Base-by-base conservation (phyloP, 2,888 invertebrate species). In the Antitype chi region DNA sequence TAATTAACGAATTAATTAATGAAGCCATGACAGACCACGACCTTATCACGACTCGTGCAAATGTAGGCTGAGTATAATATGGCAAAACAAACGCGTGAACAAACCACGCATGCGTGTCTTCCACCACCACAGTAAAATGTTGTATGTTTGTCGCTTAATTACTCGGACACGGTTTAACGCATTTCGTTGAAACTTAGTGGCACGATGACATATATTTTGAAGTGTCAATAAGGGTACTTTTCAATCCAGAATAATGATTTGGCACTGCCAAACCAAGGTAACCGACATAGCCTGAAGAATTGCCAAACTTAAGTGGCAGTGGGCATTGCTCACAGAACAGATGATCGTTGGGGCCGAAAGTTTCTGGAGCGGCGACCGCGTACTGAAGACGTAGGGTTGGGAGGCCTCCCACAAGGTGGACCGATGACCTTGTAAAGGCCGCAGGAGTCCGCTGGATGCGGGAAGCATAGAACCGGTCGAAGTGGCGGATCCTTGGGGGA, bases 41-140 rank as follows among this genome's bases (percentile, higher is more conserved):
- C 25, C 47, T 47, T 43, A 69, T 80, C 82, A 83, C 79, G 70
- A 63, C 59, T 49, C 59, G n/a, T 75, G 81, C 70, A 15, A 23
- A 52, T 69, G 55, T 8, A 49, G 43, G 1, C 32, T 66, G 81
- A 20, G 8, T 15, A 71, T 1, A 64, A 71, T 1, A 64, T 23
- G 38, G 38, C 25, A 60, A 66, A 7, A 2, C 7, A 13, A 17
- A 38, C 38, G 52, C 80, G 67, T 71, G 69, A n/a, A 13, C 47
- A 9, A 20, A 52, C 3, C 23, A 13, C 32, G 25, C 47, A 28
- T 2, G 7, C 60, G 15, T 6, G 23, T 17, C 25, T 53, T 25
- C n/a, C 23, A 49, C 23, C 17, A 49, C 7, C 23, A 59, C 7
- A 11, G 4, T 8, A 55, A 63, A 38, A 47, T 15, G 17, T 75